Conservation (phyloP, 2,888 invertebrate genomes). For the Nesidiocoris tenuis region DNA sequence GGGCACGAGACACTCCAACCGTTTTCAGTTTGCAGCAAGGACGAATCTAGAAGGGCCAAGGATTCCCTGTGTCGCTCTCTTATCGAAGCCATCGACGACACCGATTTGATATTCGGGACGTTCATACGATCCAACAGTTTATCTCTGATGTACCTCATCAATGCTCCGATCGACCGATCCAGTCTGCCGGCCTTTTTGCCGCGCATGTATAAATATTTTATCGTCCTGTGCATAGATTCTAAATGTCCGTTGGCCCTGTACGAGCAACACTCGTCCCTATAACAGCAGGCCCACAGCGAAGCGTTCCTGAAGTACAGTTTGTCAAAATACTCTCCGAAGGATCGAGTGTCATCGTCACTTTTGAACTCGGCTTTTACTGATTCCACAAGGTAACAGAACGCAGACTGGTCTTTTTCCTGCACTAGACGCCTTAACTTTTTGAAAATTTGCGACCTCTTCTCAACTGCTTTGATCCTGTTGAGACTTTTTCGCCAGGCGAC, state of each 20-base stretch:
- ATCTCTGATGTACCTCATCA: conserved; percentile 44
- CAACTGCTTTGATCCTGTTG: conserved; percentile 45
- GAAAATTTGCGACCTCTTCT: conserved; percentile 5
- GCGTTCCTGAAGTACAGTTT: not conserved
- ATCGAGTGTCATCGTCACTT: conserved; percentile 45
- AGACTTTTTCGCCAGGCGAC: conserved; percentile 48
- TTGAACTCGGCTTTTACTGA: conserved; percentile 37
- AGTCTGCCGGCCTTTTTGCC: conserved; percentile 48
- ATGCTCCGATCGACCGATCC: conserved; percentile 46
- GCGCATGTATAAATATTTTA: conserved; percentile 48
- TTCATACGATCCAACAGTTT: conserved; percentile 30
- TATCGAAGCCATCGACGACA: not conserved
- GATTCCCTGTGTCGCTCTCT: conserved; percentile 7
- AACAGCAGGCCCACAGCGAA: conserved; percentile 48
- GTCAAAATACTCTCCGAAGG: conserved; percentile 47
- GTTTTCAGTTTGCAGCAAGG: conserved; percentile 7
- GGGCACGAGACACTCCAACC: conserved; percentile 1
- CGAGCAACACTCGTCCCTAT: conserved; percentile 39
- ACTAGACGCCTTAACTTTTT: conserved; percentile 5
- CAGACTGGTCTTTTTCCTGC: not conserved
- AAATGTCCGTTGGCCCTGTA: conserved; percentile 50
- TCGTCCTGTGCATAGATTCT: conserved; percentile 49
- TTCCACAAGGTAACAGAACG: not conserved
- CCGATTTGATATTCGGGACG: not conserved
- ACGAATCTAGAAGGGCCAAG: not conserved